A percentile compares a stretch with the other conserved stretches of the same genome.
phyloP scores from a whole-genome alignment of 2,888 invertebrate genomes.

The Drosophila leonis region DNA sequence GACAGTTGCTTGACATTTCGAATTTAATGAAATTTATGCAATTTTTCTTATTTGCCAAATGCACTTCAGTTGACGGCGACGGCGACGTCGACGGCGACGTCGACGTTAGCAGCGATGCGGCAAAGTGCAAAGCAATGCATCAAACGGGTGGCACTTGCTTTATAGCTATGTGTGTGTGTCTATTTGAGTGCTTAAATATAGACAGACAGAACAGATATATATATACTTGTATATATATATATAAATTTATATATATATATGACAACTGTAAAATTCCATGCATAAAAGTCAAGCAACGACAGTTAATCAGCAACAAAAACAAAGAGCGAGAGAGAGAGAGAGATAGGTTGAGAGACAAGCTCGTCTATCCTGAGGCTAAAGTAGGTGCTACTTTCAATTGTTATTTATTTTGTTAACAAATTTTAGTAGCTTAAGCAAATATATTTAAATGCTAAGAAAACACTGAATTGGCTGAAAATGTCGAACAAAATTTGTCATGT shows the following conservation, averaged over 20 bases:
- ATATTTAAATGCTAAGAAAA: not conserved
- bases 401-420: conserved; percentile 1
- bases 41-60: conserved; percentile 80
- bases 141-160: conserved; percentile 62
- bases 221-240: not conserved
- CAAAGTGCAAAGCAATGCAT: conserved; percentile 74
- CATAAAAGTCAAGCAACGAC: conserved; percentile 13
- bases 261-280: conserved; percentile 40
- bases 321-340: too few relatives aligned
- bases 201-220: conserved; percentile 26
- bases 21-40: conserved; percentile 83
- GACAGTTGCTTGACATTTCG: conserved; percentile 78
- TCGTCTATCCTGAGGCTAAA: not conserved
- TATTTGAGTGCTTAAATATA: conserved; percentile 35
- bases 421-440: not conserved
- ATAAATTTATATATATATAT: conserved; percentile 28
- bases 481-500: not conserved
- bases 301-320: conserved; percentile 30
- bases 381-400: not conserved
- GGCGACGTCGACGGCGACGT: conserved; percentile 28
- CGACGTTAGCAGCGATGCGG: conserved; percentile 55
- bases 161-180: conserved; percentile 1
- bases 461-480: not conserved
- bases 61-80: conserved; percentile 57
- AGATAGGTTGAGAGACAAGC: not conserved